Conservation (phyloP, 2,113 vertebrate species). For the Prolemur simus region DNA sequence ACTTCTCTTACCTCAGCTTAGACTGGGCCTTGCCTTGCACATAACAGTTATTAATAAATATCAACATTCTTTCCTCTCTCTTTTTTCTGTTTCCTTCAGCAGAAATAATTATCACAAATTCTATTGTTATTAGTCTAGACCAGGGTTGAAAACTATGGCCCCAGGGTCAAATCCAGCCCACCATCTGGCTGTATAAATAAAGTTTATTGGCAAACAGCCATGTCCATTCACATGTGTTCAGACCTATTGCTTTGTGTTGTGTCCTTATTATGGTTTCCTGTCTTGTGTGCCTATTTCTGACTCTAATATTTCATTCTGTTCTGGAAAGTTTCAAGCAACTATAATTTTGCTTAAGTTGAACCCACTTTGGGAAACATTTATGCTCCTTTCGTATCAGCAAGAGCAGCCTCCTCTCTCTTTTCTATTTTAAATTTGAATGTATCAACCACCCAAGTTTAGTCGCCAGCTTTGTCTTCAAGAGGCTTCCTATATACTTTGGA, state of each 20-base stretch:
- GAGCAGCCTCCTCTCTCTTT: not conserved
- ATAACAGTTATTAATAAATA: not conserved
- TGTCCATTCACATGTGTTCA: not conserved
- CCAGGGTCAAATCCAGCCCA: not conserved
- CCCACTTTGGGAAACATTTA: conserved; percentile 9
- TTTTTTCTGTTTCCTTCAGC: not conserved
- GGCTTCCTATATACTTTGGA: not conserved
- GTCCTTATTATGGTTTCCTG: not conserved
- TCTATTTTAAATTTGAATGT: not conserved
- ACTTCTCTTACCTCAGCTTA: not conserved
- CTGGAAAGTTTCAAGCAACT: not conserved
- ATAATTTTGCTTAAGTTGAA: not conserved
- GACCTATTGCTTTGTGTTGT: not conserved
- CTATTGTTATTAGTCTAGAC: not conserved
- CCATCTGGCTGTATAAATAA: not conserved
- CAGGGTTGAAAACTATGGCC: not conserved
- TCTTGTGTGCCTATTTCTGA: not conserved
- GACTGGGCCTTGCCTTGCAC: not conserved
- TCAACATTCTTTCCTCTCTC: not conserved
- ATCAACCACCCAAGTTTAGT: not conserved
- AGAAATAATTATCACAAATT: not conserved
- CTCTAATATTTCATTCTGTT: not conserved
- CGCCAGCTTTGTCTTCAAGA: not conserved
- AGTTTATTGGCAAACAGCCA: not conserved
- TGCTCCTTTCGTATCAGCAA: not conserved